phyloP scores from a whole-genome alignment of 2,888 invertebrate species.

The Sphaeridia pumilis region DNA sequence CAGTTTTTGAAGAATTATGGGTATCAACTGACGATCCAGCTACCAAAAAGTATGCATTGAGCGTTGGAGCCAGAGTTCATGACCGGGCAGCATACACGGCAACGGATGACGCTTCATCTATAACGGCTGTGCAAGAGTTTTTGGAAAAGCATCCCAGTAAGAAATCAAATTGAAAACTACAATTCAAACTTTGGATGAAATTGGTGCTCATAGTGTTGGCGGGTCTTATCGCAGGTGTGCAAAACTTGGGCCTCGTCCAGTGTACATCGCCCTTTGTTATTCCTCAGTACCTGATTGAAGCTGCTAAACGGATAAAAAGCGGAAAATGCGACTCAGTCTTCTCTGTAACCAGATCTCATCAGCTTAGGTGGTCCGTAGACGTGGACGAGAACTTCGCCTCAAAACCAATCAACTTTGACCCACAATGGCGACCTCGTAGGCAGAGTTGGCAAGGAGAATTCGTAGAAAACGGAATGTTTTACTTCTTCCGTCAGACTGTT shows the following conservation, averaged over 20 bases:
- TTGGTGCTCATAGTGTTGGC: too few relatives aligned
- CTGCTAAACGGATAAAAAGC: conserved; percentile 43
- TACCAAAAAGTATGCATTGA: conserved; percentile 51
- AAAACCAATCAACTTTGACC: conserved; percentile 56
- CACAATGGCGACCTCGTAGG: conserved; percentile 51
- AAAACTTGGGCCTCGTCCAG: conserved; percentile 55
- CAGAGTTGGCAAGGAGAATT: conserved; percentile 66
- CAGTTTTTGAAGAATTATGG: conserved; percentile 52
- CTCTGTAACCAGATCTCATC: conserved; percentile 52
- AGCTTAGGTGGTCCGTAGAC: conserved; percentile 40
- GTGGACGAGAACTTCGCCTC: conserved; percentile 37
- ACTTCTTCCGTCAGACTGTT: conserved; percentile 48
- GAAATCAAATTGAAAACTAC: too few relatives aligned
- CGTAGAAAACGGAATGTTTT: conserved; percentile 72
- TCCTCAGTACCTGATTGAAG: conserved; percentile 46
- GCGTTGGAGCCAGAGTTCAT: conserved; percentile 50
- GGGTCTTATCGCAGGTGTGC: conserved; percentile 42
- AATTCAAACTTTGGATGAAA: too few relatives aligned
- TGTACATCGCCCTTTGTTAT: conserved; percentile 63
- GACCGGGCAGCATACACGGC: conserved; percentile 52
- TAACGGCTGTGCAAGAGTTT: conserved; percentile 59
- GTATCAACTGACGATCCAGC: conserved; percentile 63
- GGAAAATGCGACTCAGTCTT: conserved; percentile 54
- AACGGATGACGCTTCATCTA: conserved; percentile 55
- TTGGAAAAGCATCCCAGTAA: conserved; percentile 46